Conservation (phyloP, 2,797 vertebrate species). For the Graptemys geographica region DNA sequence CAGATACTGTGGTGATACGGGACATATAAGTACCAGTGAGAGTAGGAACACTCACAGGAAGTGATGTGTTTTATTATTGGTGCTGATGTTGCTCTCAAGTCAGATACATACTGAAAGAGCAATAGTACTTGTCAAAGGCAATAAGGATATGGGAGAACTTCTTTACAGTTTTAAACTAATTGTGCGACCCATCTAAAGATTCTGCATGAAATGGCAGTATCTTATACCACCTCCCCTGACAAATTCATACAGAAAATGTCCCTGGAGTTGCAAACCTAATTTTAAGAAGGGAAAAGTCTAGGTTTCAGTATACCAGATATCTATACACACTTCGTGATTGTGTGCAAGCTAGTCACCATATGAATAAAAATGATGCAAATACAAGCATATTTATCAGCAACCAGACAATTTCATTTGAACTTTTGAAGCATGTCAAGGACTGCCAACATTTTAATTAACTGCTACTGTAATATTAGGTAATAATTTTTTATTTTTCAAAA, state of each 20-base stretch:
- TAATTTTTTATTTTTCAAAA: neutral
- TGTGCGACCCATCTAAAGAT: neutral
- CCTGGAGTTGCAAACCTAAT: neutral
- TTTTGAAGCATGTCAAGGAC: neutral
- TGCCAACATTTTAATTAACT: neutral
- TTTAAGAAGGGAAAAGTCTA: neutral
- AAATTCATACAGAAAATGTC: neutral
- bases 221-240: neutral
- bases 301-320: neutral
- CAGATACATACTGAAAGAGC: neutral
- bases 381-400: neutral
- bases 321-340: neutral
- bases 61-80: neutral
- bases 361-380: neutral
- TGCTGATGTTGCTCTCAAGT: neutral
- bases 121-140: neutral
- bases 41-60: neutral
- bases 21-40: neutral
- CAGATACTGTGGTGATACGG: neutral
- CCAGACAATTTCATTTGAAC: neutral
- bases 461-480: neutral
- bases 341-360: neutral
- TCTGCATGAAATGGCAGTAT: neutral
- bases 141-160: neutral
- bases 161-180: neutral